Conservation (phyloP, 2,797 vertebrate species). For the Cheirogaleus major region DNA sequence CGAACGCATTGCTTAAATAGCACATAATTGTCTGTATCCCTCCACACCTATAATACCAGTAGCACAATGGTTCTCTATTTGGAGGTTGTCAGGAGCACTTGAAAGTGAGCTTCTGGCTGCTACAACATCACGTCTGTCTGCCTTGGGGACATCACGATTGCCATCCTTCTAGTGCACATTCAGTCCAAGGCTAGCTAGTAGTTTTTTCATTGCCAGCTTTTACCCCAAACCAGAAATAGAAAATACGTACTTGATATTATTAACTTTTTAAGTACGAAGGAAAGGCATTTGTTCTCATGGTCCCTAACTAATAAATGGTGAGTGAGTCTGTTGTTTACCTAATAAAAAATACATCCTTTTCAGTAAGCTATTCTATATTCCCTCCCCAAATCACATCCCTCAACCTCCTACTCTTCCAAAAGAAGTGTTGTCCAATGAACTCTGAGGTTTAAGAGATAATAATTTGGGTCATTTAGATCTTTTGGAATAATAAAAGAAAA, state of each 20-base stretch:
- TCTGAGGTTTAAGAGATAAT: not conserved
- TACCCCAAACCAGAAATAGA: not conserved
- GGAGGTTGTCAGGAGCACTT: not conserved
- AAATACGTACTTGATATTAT: not conserved
- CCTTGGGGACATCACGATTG: not conserved
- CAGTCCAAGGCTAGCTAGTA: not conserved
- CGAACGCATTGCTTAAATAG: not conserved
- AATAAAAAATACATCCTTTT: not conserved
- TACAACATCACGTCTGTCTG: not conserved
- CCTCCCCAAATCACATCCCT: not conserved
- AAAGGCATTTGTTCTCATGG: not conserved
- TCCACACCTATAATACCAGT: not conserved
- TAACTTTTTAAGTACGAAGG: not conserved
- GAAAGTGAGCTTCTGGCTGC: not conserved
- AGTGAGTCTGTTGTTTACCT: not conserved
- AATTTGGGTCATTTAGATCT: not conserved
- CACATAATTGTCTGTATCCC: not conserved
- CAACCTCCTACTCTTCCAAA: not conserved
- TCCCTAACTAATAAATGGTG: not conserved
- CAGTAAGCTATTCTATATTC: not conserved
- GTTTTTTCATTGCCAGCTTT: not conserved
- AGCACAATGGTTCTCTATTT: not conserved
- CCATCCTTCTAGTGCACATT: not conserved
- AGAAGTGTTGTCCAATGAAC: not conserved
- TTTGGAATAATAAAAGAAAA: not conserved